Evolutionary conservation across 2,888 invertebrate genomes (phyloP).

Genomic region (Nymphalis urticae): DNA sequence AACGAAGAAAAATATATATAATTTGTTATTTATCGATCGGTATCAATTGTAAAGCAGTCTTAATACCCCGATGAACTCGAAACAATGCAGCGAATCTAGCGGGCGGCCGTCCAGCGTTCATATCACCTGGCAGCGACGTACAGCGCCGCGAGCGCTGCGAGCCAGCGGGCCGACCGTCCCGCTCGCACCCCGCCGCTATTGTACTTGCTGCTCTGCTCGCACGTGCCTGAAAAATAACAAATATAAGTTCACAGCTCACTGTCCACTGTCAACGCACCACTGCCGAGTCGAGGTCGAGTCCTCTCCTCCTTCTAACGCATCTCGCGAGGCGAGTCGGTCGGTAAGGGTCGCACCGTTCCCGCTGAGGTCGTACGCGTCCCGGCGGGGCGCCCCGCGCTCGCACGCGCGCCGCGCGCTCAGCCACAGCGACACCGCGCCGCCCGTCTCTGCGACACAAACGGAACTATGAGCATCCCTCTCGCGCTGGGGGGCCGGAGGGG

Average conservation of each 20-base stretch:
- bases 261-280: too few relatives aligned
- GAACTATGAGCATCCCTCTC: too few relatives aligned
- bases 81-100: background rate
- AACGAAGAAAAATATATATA: too few relatives aligned
- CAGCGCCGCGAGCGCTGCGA: conserved; percentile 37
- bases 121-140: conserved; percentile 36
- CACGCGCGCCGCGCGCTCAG: conserved; percentile 82
- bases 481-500: too few relatives aligned
- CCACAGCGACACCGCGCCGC: conserved; percentile 53
- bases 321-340: too few relatives aligned
- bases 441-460: conserved; percentile 24
- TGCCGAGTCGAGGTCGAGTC: too few relatives aligned
- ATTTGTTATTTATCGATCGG: too few relatives aligned
- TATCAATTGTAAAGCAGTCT: conserved; percentile 10
- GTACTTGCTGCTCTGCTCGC: conserved; percentile 76
- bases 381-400: conserved; percentile 78
- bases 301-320: too few relatives aligned
- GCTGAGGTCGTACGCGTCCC: conserved; percentile 85
- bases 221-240: conserved; percentile 60
- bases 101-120: conserved; percentile 33
- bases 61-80: background rate
- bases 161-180: conserved; percentile 38
- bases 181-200: conserved; percentile 57
- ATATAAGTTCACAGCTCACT: too few relatives aligned
- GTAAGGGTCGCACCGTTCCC: conserved; percentile 76